These are phyloP conservation scores for Coccyzus lansbergi DNA, from an alignment of 2,797 vertebrate genomes.

Conservation along the genomic window DNA sequence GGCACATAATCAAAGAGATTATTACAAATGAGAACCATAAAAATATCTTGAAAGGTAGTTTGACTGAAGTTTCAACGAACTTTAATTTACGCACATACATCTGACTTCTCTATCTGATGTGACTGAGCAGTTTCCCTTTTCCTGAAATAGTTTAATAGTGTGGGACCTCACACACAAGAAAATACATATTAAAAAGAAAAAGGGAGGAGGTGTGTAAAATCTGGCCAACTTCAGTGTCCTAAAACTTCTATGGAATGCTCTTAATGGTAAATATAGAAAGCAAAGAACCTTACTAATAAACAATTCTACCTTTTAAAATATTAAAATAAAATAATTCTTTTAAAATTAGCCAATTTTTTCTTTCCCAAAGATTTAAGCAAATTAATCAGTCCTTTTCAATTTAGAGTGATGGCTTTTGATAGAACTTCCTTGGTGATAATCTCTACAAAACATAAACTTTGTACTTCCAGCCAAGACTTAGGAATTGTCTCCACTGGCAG, in stretches of 20 bases:
- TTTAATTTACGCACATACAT: background rate
- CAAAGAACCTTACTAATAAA: background rate
- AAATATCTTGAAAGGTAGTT: background rate
- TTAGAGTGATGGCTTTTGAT: background rate
- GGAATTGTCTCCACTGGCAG: background rate
- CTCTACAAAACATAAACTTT: background rate
- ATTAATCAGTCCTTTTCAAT: slow-evolving; percentile 22
- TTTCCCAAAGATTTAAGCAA: slow-evolving; percentile 7
- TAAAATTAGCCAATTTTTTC: slow-evolving; percentile 29
- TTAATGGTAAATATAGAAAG: slow-evolving; percentile 9
- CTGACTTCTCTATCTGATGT: slow-evolving; percentile 12
- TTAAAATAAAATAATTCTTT: slow-evolving; percentile 14
- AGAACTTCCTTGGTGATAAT: slow-evolving; percentile 1
- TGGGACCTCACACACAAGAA: background rate
- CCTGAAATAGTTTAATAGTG: slow-evolving; percentile 17
- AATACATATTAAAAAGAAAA: too few relatives aligned
- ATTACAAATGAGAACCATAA: slow-evolving; percentile 8
- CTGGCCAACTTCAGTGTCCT: background rate
- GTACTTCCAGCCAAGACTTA: background rate
- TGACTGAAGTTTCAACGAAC: background rate
- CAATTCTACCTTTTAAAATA: background rate
- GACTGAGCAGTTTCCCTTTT: slow-evolving; percentile 1
- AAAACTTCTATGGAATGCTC: slow-evolving; percentile 19
- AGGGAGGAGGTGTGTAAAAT: background rate
- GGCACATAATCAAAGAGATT: slow-evolving; percentile 38